phyloP scores from a whole-genome alignment of 2,888 invertebrate genomes.

The Arrhopalites spinosus region DNA sequence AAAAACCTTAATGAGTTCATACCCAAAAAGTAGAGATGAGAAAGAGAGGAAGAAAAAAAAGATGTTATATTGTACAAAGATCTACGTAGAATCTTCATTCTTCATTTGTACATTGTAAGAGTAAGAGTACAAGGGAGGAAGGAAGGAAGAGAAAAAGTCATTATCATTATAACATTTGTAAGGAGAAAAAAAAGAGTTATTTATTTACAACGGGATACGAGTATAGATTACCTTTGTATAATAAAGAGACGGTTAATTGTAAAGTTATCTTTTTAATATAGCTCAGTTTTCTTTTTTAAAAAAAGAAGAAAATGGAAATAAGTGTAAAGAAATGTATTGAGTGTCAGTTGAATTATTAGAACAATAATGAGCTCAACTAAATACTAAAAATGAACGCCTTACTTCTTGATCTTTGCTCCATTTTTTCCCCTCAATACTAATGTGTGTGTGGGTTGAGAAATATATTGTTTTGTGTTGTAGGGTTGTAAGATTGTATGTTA shows the following conservation, averaged over 20 bases:
- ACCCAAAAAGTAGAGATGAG: slow-evolving; percentile 17
- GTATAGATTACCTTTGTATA: neutral
- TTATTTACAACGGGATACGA: slow-evolving; percentile 11
- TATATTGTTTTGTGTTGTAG: neutral
- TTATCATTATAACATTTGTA: too few species aligned
- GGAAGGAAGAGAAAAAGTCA: too few species aligned
- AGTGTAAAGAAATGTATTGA: slow-evolving; percentile 19
- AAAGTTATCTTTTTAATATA: neutral
- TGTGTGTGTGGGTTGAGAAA: neutral
- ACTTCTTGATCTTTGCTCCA: neutral
- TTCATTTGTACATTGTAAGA: too few species aligned
- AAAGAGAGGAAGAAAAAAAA: neutral
- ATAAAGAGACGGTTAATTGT: too few species aligned
- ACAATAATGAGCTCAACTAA: slow-evolving; percentile 23
- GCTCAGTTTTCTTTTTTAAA: neutral
- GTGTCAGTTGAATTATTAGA: slow-evolving; percentile 33
- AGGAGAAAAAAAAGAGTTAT: neutral
- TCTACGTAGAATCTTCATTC: too few species aligned
- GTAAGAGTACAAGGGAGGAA: too few species aligned
- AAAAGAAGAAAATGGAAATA: neutral
- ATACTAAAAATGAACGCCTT: neutral
- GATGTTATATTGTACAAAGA: too few species aligned
- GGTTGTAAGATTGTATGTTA: too few species aligned
- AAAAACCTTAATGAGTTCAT: slow-evolving; percentile 32
- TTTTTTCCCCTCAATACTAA: neutral